Base-by-base conservation (phyloP, 2,888 invertebrate genomes). In the Byasa hedistus region DNA sequence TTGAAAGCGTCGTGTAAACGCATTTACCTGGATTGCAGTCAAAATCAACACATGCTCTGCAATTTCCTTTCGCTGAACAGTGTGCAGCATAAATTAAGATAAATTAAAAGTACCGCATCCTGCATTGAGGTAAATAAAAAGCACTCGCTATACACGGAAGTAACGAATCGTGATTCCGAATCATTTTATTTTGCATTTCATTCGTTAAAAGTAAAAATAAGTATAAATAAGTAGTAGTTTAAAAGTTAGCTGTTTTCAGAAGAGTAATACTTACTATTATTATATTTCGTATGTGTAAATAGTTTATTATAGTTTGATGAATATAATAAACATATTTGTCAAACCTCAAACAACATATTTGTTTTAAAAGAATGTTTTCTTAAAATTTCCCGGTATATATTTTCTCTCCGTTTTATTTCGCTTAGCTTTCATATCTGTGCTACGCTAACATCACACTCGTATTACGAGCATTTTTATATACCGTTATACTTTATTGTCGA, bases 51-150 rank as follows among this genome's bases (percentile, higher is more conserved):
- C 51, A 57, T 58, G 64, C 36, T 54, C 23, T 58, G 36, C 58
- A 58, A 52, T 64, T 64, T 58, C 58, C 64, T 64, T 58, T 48
- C 22, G 32, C 23, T 22, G 23, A 36, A 52, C 27, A 57, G 57
- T 57, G 64, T 57, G 23, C 57, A 58, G 58, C 57, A 64, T 64
- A 64, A 64, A 64, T 64, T 64, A 64, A 52, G 24, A 23, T 23
- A 64, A 64, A 58, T 64, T 58, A 58, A 64, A 58, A 58, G 64
- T 54, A 57, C 32, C 57, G 64, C 64, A 51, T 58, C 36, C 64
- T 48, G 51, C 52, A 52, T 23, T 52, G 64, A 51, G 52, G 52
- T 58, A 58, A 57, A 64, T 52, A 64, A 64, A 57, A 57, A 63
- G 48, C 24, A 24, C 51, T 27, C 27, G 5, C 27, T 27, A n/a